Conservation (phyloP, 2,888 invertebrate species). For the Charanyca ferruginea region DNA sequence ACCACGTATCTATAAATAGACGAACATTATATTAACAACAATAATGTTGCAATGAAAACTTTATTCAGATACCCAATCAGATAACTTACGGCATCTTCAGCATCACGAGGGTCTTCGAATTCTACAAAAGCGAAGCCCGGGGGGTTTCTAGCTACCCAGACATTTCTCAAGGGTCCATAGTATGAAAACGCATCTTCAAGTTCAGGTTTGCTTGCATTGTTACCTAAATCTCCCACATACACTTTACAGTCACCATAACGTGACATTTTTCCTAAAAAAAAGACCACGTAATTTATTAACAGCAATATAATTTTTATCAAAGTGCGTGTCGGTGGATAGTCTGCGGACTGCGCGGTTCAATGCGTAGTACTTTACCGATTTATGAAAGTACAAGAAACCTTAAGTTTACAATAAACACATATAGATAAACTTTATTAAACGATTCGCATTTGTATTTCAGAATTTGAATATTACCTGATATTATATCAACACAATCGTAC, state of each 20-base stretch:
- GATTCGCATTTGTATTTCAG: not conserved
- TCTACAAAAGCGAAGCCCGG: constrained; percentile 99
- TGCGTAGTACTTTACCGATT: constrained; percentile 27
- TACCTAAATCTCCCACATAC: constrained; percentile 98
- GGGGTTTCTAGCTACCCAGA: constrained; percentile 99
- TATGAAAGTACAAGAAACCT: constrained; percentile 30
- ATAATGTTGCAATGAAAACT: not conserved
- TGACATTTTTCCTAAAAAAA: constrained; percentile 90
- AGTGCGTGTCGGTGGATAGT: constrained; percentile 17
- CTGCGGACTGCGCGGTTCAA: constrained; percentile 5
- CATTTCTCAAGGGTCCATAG: constrained; percentile 97
- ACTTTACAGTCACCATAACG: constrained; percentile 97
- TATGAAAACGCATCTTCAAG: constrained; percentile 98
- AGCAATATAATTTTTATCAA: not conserved
- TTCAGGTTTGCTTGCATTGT: constrained; percentile 97
- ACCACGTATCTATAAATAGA: constrained; percentile 85
- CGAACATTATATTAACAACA: not conserved
- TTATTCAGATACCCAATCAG: not conserved
- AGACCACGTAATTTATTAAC: constrained; percentile 16
- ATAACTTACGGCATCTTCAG: constrained; percentile 96
- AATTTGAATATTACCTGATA: constrained; percentile 42
- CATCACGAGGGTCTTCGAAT: constrained; percentile 97
- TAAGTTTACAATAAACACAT: not conserved
- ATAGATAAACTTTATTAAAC: not conserved
- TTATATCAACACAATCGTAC: constrained; percentile 22